These are phyloP conservation scores for Aphaenogaster ashmeadi DNA, from an alignment of 1,140 invertebrate species.

Conservation along the genomic window DNA sequence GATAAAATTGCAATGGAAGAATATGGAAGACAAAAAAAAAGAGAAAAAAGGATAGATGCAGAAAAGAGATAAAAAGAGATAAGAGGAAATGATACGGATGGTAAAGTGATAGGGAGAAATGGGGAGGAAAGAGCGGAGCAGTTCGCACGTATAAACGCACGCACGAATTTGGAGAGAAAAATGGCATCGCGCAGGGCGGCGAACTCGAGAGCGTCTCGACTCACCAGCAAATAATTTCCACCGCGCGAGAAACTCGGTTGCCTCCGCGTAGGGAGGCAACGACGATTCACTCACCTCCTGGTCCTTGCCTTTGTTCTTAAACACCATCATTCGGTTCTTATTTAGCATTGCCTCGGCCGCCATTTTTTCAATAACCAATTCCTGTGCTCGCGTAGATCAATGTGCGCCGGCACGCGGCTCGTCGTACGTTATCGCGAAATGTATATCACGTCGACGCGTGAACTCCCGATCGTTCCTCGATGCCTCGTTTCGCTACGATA, in stretches of 20 bases:
- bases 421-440: constrained; percentile 54
- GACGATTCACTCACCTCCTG: constrained; percentile 93
- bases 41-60: neutral
- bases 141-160: neutral
- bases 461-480: neutral
- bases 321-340: constrained; percentile 95
- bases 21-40: neutral
- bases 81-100: neutral
- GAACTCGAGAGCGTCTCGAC: constrained; percentile 11
- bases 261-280: neutral
- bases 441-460: constrained; percentile 42
- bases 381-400: constrained; percentile 72
- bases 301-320: constrained; percentile 99
- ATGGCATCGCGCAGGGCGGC: constrained; percentile 23
- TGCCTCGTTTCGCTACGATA: constrained; percentile 10
- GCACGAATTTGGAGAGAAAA: constrained; percentile 31
- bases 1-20: neutral
- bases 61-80: neutral
- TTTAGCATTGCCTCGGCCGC: constrained; percentile 90
- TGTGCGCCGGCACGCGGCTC: constrained; percentile 72
- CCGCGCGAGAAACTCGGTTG: neutral
- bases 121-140: neutral
- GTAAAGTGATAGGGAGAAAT: neutral
- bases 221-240: constrained; percentile 13
- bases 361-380: constrained; percentile 90